Percentiles rank a stretch among this genome's conserved stretches.
These are phyloP conservation scores for silkworm (Bombyx mori) DNA, from an alignment of 1,140 invertebrate genomes.

Conservation along the genomic window DNA sequence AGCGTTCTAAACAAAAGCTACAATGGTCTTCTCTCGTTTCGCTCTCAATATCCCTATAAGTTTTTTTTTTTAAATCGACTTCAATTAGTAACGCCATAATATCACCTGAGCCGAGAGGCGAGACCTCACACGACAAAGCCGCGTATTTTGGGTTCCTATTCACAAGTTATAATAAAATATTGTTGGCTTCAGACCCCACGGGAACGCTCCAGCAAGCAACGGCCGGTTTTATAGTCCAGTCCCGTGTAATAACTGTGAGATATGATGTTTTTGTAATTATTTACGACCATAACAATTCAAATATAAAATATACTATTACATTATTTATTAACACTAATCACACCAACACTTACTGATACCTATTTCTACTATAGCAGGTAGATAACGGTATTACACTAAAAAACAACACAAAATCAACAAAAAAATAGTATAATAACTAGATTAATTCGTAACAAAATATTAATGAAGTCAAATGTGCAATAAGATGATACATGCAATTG, in stretches of 20 bases:
- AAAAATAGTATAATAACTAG: too few relatives aligned
- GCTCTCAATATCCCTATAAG: constrained; percentile 19
- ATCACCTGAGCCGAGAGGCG: constrained; percentile 57
- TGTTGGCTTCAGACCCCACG: constrained; percentile 43
- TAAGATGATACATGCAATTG: too few relatives aligned
- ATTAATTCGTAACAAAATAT: too few relatives aligned
- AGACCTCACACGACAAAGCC: constrained; percentile 55
- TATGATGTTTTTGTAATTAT: constrained; percentile 46
- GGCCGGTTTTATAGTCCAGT: constrained; percentile 37
- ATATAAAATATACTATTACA: not conserved
- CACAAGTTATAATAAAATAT: constrained; percentile 57
- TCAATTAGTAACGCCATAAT: constrained; percentile 57
- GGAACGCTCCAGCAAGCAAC: constrained; percentile 31
- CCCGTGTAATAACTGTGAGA: constrained; percentile 48
- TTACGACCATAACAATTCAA: constrained; percentile 27
- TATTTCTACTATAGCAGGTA: too few relatives aligned
- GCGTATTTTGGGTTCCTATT: constrained; percentile 58
- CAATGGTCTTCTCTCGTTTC: constrained; percentile 27
- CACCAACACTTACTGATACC: too few relatives aligned
- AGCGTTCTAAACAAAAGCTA: constrained; percentile 17
- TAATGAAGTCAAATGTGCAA: too few relatives aligned
- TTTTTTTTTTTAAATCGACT: constrained; percentile 21
- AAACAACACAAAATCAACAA: too few relatives aligned
- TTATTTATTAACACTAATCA: too few relatives aligned
- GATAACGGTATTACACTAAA: too few relatives aligned